These are phyloP conservation scores for Girardia tigrina DNA, from an alignment of 2,888 invertebrate species.

Conservation along the genomic window DNA sequence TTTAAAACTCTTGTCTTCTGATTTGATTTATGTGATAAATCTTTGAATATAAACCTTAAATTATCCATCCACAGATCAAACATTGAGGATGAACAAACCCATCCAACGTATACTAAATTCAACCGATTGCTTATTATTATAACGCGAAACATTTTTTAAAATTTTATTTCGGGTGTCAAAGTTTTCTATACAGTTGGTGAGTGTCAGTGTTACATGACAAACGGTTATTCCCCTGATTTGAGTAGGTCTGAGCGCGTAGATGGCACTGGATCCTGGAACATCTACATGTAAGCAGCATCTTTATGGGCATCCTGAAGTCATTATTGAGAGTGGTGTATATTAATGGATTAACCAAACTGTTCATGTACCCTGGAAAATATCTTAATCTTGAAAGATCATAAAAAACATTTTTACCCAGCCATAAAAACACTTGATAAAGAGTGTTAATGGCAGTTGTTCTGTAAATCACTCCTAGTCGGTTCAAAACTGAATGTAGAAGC, in stretches of 20 bases:
- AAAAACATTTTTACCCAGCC: neutral
- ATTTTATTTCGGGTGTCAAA: no score
- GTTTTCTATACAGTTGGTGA: no score
- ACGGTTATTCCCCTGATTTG: no score
- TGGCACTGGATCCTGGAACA: neutral
- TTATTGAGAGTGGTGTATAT: neutral
- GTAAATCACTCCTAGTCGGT: neutral
- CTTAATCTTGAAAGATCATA: neutral
- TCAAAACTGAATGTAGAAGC: neutral
- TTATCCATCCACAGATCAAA: no score
- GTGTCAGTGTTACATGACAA: no score
- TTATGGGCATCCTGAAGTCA: neutral
- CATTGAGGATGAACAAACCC: no score
- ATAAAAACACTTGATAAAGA: neutral
- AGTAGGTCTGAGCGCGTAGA: neutral
- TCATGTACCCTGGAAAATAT: neutral
- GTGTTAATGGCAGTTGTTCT: neutral
- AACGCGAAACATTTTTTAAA: no score
- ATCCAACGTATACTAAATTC: no score
- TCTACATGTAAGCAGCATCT: neutral
- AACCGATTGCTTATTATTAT: no score
- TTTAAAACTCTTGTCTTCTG: no score
- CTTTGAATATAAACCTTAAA: no score
- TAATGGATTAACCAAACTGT: neutral
- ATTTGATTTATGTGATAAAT: no score